Percentiles rank a stretch among this genome's conserved stretches.
Conservation (phyloP, 2,888 invertebrate species). For the Spisula solida region DNA sequence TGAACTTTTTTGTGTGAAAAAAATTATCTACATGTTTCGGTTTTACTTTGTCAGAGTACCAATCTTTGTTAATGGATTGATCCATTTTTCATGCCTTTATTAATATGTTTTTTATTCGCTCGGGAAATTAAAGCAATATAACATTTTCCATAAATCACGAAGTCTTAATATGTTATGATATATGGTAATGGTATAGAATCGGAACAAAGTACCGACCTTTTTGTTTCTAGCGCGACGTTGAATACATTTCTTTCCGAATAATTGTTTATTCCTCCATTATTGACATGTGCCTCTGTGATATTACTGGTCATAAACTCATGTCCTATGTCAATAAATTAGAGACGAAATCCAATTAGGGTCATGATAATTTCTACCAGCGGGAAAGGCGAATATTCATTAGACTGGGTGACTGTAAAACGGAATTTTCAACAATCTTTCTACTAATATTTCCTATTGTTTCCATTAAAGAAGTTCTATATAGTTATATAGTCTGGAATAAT, state of each 20-base stretch:
- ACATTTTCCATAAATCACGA: not conserved
- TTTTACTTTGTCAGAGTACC: not conserved
- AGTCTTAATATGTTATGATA: not conserved
- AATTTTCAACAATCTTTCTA: not conserved
- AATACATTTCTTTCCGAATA: not conserved
- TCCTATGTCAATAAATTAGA: conserved; percentile 16
- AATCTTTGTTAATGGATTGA: not conserved
- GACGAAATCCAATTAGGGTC: conserved; percentile 13
- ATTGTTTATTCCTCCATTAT: not conserved
- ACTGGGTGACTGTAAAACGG: not conserved
- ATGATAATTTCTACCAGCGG: conserved; percentile 17
- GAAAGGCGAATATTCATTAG: conserved; percentile 1
- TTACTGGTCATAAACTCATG: conserved; percentile 25
- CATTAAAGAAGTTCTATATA: not conserved
- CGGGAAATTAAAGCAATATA: not conserved
- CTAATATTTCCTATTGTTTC: not conserved
- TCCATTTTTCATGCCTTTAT: not conserved
- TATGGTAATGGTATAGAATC: not conserved
- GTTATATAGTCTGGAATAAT: not conserved
- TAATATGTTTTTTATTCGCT: not conserved
- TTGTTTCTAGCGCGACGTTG: not conserved
- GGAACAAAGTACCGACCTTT: not conserved
- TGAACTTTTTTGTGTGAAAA: not conserved
- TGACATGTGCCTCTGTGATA: conserved; percentile 3
- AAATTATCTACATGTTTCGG: not conserved